A percentile compares a stretch with the other conserved stretches of the same genome.
These are phyloP conservation scores for Paedocypris micromegethes DNA, from an alignment of 2,797 vertebrate species.

Conservation along the genomic window DNA sequence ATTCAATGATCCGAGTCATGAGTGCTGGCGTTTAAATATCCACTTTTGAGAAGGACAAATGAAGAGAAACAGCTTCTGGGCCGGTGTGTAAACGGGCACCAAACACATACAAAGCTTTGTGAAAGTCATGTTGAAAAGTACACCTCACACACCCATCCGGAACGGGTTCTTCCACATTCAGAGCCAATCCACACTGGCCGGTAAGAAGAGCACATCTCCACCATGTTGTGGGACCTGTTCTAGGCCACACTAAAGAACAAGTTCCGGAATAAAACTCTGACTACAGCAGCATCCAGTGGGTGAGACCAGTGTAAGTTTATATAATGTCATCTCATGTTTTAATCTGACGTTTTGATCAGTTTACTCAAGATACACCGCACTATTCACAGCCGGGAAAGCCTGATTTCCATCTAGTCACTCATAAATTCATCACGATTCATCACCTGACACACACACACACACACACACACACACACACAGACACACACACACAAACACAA, in stretches of 20 bases:
- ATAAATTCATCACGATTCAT: not conserved
- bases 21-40: not conserved
- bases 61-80: constrained; percentile 22
- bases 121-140: constrained; percentile 36
- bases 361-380: not conserved
- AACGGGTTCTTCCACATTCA: constrained; percentile 63
- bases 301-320: not conserved
- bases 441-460: too few species aligned
- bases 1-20: constrained; percentile 24
- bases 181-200: constrained; percentile 17
- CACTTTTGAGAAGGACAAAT: not conserved
- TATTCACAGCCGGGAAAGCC: too few species aligned
- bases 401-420: not conserved
- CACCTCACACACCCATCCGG: constrained; percentile 31
- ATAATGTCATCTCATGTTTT: not conserved
- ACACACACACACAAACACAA: too few species aligned
- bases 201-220: not conserved
- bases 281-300: not conserved
- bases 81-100: constrained; percentile 37
- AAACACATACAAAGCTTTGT: constrained; percentile 37
- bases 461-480: too few species aligned
- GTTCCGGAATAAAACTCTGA: not conserved
- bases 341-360: not conserved
- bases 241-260: constrained; percentile 8
- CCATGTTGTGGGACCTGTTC: constrained; percentile 25